Evolutionary conservation across 2,797 vertebrate species (phyloP).

Genomic region (Catostomus latipinnis): DNA sequence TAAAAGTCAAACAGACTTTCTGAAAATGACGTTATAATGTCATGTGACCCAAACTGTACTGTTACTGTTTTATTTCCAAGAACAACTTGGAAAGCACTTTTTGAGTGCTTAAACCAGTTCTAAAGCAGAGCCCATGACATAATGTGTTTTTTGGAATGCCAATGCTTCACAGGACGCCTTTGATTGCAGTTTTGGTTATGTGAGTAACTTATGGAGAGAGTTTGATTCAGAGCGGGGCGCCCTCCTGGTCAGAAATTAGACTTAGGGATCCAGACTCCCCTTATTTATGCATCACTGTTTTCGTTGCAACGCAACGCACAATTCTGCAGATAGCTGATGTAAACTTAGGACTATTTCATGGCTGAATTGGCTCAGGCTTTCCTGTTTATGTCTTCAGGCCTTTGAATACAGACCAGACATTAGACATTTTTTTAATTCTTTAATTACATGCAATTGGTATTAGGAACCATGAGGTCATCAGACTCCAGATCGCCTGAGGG

Average conservation of each 20-base stretch:
- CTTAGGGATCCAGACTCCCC: neutral
- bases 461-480: conserved; percentile 10
- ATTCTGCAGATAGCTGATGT: neutral
- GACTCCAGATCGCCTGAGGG: neutral
- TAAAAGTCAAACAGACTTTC: conserved; percentile 1
- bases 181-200: neutral
- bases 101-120: neutral
- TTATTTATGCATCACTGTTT: neutral
- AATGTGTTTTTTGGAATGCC: neutral
- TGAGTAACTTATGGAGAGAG: neutral
- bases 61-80: neutral
- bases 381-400: neutral
- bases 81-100: neutral
- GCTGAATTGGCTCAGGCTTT: neutral
- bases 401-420: conserved; percentile 1
- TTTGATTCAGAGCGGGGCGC: neutral
- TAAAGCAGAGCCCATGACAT: neutral
- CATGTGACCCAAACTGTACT: neutral
- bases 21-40: neutral
- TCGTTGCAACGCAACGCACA: neutral
- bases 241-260: neutral
- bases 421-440: conserved; percentile 4
- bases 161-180: neutral
- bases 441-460: conserved; percentile 7
- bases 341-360: neutral